Evolutionary conservation across 1,140 invertebrate genomes (phyloP).

Genomic region (Delia radicum): DNA sequence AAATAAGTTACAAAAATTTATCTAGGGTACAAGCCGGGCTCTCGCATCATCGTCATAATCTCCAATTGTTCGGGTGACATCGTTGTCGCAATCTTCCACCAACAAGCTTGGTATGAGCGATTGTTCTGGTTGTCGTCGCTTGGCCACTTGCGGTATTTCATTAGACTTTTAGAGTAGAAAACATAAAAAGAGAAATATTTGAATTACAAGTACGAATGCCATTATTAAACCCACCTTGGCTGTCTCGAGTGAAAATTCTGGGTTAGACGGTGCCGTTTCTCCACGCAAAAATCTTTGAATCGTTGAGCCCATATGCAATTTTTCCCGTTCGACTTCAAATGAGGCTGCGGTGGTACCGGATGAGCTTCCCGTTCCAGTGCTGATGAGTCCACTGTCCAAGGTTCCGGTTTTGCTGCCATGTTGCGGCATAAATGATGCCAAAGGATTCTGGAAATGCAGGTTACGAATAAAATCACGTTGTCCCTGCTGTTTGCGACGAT

Average conservation of each 20-base stretch:
- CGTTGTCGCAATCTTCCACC: conserved; percentile 34
- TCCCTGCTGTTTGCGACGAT: conserved; percentile 38
- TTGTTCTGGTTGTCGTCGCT: conserved; percentile 15
- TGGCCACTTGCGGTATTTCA: conserved; percentile 34
- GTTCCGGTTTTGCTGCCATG: conserved; percentile 7
- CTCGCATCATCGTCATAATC: conserved; percentile 42
- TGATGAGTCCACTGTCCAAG: conserved; percentile 11
- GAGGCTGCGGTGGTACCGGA: conserved; percentile 31
- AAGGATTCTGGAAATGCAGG: conserved; percentile 55
- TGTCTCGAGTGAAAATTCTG: conserved; percentile 42
- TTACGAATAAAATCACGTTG: conserved; percentile 53
- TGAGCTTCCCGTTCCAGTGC: conserved; percentile 23
- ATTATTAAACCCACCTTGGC: conserved; percentile 8
- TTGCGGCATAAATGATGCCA: conserved; percentile 32
- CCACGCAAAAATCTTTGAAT: conserved; percentile 36
- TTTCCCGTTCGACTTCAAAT: conserved; percentile 31
- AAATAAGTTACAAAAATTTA: neutral
- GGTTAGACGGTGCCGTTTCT: conserved; percentile 28
- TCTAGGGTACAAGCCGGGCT: conserved; percentile 43
- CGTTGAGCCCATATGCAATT: conserved; percentile 31
- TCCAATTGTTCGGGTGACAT: conserved; percentile 27
- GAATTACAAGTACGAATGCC: neutral
- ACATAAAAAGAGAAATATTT: neutral
- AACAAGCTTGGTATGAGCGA: conserved; percentile 31
- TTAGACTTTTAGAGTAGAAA: conserved; percentile 24